A percentile compares a stretch with the other conserved stretches of the same genome.
Evolutionary conservation across 2,113 vertebrate species (phyloP).

Genomic region (Recurvirostra avosetta): DNA sequence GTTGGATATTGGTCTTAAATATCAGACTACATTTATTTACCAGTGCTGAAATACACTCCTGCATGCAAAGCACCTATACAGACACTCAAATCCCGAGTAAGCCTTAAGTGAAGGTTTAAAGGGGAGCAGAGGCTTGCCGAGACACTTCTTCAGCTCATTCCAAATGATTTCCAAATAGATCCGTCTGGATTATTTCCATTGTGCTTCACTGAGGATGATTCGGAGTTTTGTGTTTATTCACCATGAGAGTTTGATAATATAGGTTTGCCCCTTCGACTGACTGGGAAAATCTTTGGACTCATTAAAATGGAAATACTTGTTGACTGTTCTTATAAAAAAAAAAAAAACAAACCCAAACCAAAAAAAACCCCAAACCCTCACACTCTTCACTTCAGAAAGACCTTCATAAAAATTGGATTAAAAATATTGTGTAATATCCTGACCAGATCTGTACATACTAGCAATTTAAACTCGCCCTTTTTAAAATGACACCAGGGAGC

Average conservation of each 20-base stretch:
- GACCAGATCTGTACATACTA: constrained; percentile 29
- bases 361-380: background rate
- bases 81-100: background rate
- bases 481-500: constrained; percentile 57
- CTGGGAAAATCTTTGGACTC: background rate
- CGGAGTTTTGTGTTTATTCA: background rate
- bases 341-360: no score
- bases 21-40: background rate
- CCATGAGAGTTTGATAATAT: background rate
- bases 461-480: constrained; percentile 66
- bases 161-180: background rate
- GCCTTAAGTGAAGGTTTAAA: background rate
- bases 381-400: background rate
- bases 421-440: constrained; percentile 59
- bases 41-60: background rate
- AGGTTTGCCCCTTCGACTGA: background rate
- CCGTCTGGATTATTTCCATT: background rate
- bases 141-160: background rate
- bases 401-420: constrained; percentile 69
- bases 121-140: background rate
- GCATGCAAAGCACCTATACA: background rate
- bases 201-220: background rate
- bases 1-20: background rate
- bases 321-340: background rate
- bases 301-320: constrained; percentile 8